A percentile compares a stretch with the other conserved stretches of the same genome.
These are phyloP conservation scores for Acanthochromis polyacanthus DNA, from an alignment of 2,113 vertebrate species.

Conservation along the genomic window DNA sequence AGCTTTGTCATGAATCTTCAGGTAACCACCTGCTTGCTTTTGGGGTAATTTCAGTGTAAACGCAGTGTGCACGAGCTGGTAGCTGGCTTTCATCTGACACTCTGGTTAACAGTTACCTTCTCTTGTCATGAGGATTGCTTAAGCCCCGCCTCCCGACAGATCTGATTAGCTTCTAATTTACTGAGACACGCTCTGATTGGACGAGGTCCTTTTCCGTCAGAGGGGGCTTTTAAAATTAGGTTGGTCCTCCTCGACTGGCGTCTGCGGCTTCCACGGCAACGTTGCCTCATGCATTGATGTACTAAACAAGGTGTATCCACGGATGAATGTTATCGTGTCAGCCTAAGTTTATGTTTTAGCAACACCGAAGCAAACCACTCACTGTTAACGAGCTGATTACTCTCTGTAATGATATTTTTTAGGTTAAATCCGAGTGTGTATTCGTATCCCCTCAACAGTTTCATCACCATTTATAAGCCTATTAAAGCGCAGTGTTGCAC, in stretches of 20 bases:
- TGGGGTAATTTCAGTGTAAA: conserved; percentile 32
- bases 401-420: too few species aligned
- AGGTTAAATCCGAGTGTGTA: neutral
- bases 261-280: conserved; percentile 85
- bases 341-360: too few species aligned
- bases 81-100: conserved; percentile 66
- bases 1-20: conserved; percentile 11
- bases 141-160: conserved; percentile 65
- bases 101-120: conserved; percentile 68
- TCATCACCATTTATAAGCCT: neutral
- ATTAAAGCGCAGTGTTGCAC: neutral
- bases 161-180: conserved; percentile 60
- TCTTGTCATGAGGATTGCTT: conserved; percentile 66
- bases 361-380: too few species aligned
- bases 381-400: too few species aligned
- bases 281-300: conserved; percentile 51
- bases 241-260: conserved; percentile 74
- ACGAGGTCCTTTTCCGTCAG: conserved; percentile 59
- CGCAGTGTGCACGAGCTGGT: neutral
- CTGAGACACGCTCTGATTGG: conserved; percentile 68
- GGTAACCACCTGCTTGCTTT: conserved; percentile 18
- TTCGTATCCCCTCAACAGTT: neutral
- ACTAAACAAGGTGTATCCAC: neutral
- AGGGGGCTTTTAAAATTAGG: conserved; percentile 41
- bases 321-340: too few species aligned